Conservation (phyloP, 2,797 vertebrate genomes). For the Acipenser ruthenus region DNA sequence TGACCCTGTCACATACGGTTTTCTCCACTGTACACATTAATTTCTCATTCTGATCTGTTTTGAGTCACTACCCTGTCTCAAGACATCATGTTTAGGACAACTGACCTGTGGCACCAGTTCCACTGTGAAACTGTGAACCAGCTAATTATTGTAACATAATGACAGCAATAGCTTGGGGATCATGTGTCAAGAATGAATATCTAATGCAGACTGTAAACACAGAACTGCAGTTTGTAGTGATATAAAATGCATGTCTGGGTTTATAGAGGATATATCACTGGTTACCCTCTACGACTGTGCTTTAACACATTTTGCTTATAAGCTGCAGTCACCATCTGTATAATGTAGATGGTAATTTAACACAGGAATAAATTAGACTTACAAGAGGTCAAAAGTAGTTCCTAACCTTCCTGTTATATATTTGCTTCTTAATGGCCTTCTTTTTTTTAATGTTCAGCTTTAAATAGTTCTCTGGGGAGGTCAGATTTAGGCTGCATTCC, state of each 20-base stretch:
- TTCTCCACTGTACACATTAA: no score
- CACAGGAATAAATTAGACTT: slow-evolving; percentile 20
- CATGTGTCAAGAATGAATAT: neutral
- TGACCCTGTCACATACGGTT: no score
- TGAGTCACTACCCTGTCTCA: no score
- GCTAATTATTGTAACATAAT: neutral
- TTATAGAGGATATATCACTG: neutral
- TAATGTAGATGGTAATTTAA: slow-evolving; percentile 18
- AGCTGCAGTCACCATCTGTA: slow-evolving; percentile 15
- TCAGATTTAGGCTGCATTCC: slow-evolving; percentile 39
- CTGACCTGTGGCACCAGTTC: no score
- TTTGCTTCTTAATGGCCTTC: slow-evolving; percentile 16
- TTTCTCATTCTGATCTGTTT: no score
- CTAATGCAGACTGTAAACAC: slow-evolving; percentile 5
- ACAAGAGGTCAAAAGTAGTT: slow-evolving; percentile 15
- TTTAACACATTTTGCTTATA: slow-evolving; percentile 13
- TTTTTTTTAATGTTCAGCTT: neutral
- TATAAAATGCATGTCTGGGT: slow-evolving; percentile 13
- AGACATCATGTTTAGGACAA: no score
- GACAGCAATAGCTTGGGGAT: neutral
- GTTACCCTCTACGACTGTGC: neutral
- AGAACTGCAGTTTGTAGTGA: slow-evolving; percentile 2
- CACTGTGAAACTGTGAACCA: no score
- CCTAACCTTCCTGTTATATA: neutral
- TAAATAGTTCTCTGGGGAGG: slow-evolving; percentile 14